phyloP scores from a whole-genome alignment of 1,140 invertebrate genomes.

The Zaprionus tsacasi region DNA sequence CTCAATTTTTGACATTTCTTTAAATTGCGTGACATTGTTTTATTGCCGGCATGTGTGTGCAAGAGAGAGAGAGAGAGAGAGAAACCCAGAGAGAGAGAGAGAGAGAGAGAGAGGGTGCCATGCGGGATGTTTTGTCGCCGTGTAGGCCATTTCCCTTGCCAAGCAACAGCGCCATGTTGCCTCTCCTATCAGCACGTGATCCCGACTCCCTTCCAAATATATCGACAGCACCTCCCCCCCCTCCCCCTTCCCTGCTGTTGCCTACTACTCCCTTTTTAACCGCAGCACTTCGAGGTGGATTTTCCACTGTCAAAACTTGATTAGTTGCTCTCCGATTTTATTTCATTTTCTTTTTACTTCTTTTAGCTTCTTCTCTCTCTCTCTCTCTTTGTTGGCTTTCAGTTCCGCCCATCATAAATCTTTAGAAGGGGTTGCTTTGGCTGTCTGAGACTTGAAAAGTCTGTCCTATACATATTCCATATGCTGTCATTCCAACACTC shows the following conservation, averaged over 20 bases:
- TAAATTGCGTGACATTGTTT: constrained; percentile 84
- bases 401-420: constrained; percentile 72
- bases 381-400: constrained; percentile 14
- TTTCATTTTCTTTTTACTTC: constrained; percentile 34
- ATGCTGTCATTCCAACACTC: constrained; percentile 63
- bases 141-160: constrained; percentile 65
- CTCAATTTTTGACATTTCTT: constrained; percentile 81
- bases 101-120: constrained; percentile 18
- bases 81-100: constrained; percentile 18
- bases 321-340: constrained; percentile 70
- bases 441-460: constrained; percentile 44
- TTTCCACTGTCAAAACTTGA: constrained; percentile 76
- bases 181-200: constrained; percentile 24
- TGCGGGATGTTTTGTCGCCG: constrained; percentile 42
- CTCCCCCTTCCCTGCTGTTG: too few relatives aligned
- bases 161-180: constrained; percentile 37
- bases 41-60: constrained; percentile 51
- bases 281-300: constrained; percentile 69
- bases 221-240: not conserved
- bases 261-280: not conserved
- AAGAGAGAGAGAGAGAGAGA: constrained; percentile 7
- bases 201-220: constrained; percentile 15
- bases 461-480: constrained; percentile 54
- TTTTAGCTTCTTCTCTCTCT: constrained; percentile 12
- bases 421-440: constrained; percentile 66